These are phyloP conservation scores for Lasioglossum figueresi DNA, from an alignment of 2,888 invertebrate species.

Conservation along the genomic window DNA sequence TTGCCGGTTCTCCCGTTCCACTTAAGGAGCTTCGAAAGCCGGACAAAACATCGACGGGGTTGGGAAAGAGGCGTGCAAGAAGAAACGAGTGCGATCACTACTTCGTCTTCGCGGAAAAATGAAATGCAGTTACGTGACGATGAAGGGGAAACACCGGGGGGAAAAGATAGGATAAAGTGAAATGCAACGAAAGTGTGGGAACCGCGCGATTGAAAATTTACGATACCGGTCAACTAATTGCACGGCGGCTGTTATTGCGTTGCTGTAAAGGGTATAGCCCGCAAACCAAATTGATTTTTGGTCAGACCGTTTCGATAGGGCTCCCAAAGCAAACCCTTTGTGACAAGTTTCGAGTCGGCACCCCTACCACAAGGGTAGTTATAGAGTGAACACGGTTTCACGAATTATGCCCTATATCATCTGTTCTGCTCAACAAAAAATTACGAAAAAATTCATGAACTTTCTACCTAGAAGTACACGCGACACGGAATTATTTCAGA, in stretches of 20 bases:
- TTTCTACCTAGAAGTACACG: no score
- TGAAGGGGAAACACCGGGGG: not conserved
- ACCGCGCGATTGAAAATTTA: not conserved
- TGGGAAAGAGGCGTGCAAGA: not conserved
- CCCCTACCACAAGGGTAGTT: no score
- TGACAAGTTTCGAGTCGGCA: no score
- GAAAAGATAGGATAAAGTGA: not conserved
- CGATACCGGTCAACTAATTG: not conserved
- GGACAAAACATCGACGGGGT: not conserved
- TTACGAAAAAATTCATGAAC: no score
- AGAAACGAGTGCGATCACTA: not conserved
- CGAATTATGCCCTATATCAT: no score
- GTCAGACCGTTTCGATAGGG: no score
- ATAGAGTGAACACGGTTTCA: no score
- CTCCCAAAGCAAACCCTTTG: no score
- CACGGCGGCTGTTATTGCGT: no score
- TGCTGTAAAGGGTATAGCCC: not conserved
- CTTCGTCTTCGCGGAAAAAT: not conserved
- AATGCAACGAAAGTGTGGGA: not conserved
- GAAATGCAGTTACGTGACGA: not conserved
- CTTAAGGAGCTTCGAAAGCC: conserved; percentile 26
- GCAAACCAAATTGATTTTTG: no score
- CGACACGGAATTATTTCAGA: no score
- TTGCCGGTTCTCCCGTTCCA: not conserved
- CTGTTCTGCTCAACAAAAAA: no score